Base-by-base conservation (phyloP, 2,113 vertebrate genomes). In the Mus pahari region DNA sequence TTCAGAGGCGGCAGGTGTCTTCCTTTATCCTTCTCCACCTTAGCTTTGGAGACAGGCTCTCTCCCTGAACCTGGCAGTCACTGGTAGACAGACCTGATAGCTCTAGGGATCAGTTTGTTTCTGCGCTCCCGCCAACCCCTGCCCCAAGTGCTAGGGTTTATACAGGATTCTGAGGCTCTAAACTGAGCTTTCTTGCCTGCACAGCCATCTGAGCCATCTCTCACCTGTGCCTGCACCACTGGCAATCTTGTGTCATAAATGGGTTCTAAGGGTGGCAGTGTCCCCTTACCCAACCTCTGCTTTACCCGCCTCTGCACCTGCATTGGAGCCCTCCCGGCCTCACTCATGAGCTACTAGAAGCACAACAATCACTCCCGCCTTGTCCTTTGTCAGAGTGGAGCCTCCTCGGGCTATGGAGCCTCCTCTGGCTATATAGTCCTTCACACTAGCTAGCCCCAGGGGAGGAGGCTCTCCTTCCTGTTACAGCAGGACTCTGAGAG, bases 321-420 rank as follows among this genome's bases (percentile, higher is more conserved):
- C 4, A 60, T 22, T 5, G 39, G 2, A 0, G 6, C 7, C 14
- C 62, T 53, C 48, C 45, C 8, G 48, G 0, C 0, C 16, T 55
- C 73, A 71, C 48, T 42, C 70, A 24, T 53, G 62, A 62, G 7
- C 48, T 8, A 36, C 53, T 45, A 50, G 22, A 20, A 19, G 53
- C 9, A 62, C 12, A 60, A 36, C 55, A n/a, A 12, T 60, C 55
- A 83, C n/a, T 36, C 70, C 62, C 1, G 1, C 90, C 70, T 75
- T 83, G 36, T 81, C 86, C 73, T 94, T 28, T 42, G 9, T 39
- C 45, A n/a, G 12, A 48, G 82, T 3, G 11, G 82, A 89, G 75
- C 36, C 89, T 83, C 45, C 73, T 55, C 26, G 71, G 86, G 16
- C 58, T 53, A 66, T 12, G 0, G 3, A 48, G n/a, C n/a, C n/a